These are phyloP conservation scores for Parazoanthus atlanticus DNA, from an alignment of 92 coral and sea anemone genomes.

Conservation along the genomic window DNA sequence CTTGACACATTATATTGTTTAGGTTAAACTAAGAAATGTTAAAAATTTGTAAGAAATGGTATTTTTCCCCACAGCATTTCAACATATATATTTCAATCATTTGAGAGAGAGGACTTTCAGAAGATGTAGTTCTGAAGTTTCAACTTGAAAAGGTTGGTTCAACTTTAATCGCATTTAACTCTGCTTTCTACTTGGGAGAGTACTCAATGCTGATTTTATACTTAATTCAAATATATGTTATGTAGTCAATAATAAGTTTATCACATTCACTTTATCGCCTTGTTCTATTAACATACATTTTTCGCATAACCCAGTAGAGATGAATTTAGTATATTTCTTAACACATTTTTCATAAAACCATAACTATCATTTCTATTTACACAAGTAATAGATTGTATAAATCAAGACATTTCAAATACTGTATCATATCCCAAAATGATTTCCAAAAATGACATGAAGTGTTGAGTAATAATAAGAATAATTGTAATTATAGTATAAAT, in stretches of 20 bases:
- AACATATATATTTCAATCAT: no score
- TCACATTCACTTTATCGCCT: neutral
- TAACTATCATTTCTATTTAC: neutral
- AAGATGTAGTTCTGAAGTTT: neutral
- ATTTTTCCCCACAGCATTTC: neutral
- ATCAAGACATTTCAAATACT: no score
- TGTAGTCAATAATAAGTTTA: no score
- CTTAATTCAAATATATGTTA: neutral
- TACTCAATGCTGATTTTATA: neutral
- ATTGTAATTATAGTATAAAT: no score
- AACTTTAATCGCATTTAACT: neutral
- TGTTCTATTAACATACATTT: neutral
- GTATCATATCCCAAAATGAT: neutral
- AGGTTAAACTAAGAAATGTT: neutral
- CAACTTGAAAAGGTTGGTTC: neutral
- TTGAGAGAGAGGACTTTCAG: conserved; percentile 15
- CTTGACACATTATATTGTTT: neutral
- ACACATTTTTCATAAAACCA: neutral
- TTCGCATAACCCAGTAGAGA: neutral
- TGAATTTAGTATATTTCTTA: no score
- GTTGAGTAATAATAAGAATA: no score
- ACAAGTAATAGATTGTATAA: no score
- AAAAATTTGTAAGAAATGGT: no score
- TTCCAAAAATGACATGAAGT: neutral
- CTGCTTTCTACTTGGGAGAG: neutral